phyloP scores from a whole-genome alignment of 2,113 vertebrate species.

The Pristiophorus japonicus region DNA sequence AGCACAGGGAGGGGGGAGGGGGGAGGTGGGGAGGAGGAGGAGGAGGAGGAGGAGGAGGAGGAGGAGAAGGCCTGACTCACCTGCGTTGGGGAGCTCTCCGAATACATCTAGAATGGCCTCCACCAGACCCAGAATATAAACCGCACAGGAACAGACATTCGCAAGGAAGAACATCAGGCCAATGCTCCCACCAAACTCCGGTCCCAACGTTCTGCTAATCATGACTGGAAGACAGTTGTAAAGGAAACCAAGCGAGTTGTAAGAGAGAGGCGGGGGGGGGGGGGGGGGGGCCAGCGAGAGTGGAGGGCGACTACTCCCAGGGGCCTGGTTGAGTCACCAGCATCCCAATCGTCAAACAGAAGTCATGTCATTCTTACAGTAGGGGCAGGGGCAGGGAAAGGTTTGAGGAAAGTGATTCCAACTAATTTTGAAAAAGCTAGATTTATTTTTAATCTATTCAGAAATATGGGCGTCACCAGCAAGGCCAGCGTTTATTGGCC shows the following conservation, averaged over 20 bases:
- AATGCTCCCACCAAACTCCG: slow-evolving; percentile 85
- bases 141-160: slow-evolving; percentile 79
- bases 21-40: too few species aligned
- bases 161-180: slow-evolving; percentile 90
- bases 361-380: not conserved
- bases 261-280: not conserved
- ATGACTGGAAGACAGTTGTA: slow-evolving; percentile 61
- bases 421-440: too few species aligned
- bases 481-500: too few species aligned
- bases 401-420: too few species aligned
- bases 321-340: too few species aligned
- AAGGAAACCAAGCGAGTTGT: not conserved
- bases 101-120: slow-evolving; percentile 75
- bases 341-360: too few species aligned
- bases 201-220: slow-evolving; percentile 83
- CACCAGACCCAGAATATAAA: slow-evolving; percentile 80
- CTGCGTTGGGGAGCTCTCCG: slow-evolving; percentile 50
- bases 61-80: too few species aligned
- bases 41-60: too few species aligned
- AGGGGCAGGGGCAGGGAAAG: too few species aligned
- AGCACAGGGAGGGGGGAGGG: not conserved
- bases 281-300: not conserved
- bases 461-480: too few species aligned
- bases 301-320: not conserved
- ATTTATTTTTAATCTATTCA: too few species aligned